Evolutionary conservation across 1,140 invertebrate genomes (phyloP).

Genomic region (Trialeurodes vaporariorum): DNA sequence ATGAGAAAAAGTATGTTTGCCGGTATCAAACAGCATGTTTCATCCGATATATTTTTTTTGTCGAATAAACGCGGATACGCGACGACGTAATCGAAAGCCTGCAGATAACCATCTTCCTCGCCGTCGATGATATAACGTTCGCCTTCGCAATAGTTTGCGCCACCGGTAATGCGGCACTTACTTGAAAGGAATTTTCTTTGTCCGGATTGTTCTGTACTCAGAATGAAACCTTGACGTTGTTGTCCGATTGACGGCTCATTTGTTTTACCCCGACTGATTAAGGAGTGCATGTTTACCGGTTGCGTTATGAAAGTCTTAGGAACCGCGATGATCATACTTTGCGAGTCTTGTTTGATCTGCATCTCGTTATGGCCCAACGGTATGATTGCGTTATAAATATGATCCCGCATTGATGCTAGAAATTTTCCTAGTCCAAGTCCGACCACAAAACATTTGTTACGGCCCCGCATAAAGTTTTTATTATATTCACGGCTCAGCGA

Average conservation of each 20-base stretch:
- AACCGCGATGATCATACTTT: neutral
- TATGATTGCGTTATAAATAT: neutral
- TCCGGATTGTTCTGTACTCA: no score
- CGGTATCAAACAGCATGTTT: constrained; percentile 1
- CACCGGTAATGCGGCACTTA: neutral
- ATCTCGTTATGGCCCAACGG: neutral
- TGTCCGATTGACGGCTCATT: no score
- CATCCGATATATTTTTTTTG: neutral
- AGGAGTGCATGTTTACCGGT: neutral
- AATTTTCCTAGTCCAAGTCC: neutral
- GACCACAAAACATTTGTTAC: neutral
- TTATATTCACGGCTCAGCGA: neutral
- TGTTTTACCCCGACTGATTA: neutral
- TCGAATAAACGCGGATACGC: constrained; percentile 4
- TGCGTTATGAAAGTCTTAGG: neutral
- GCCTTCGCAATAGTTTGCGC: neutral
- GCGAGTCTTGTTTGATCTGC: neutral
- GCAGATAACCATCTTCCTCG: neutral
- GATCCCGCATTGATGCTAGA: neutral
- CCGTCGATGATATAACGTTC: neutral
- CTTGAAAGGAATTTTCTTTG: neutral
- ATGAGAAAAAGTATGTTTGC: neutral
- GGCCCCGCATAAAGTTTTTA: neutral
- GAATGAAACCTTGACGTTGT: no score
- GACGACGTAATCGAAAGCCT: neutral